Conservation (phyloP, 2,113 vertebrate species). For the Cinclus cinclus region DNA sequence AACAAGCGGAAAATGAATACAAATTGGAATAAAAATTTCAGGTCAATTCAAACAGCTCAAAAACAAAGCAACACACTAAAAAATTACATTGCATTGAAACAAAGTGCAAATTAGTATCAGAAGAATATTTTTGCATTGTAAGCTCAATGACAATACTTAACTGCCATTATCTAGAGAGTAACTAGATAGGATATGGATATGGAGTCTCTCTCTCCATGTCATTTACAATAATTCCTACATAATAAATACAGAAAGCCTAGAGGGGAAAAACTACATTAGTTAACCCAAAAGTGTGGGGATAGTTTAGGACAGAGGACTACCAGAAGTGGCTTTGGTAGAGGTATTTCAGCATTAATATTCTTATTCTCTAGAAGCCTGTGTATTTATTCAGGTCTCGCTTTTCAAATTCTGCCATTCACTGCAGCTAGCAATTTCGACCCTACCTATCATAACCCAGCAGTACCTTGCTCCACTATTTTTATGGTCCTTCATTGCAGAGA, state of each 20-base stretch:
- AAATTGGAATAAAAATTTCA: not conserved
- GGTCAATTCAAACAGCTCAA: not conserved
- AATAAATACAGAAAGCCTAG: not conserved
- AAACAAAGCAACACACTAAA: not conserved
- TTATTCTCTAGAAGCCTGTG: not conserved
- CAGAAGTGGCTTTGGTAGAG: not conserved
- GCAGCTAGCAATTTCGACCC: not conserved
- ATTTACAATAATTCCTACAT: not conserved
- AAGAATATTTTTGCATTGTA: not conserved
- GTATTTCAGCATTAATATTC: not conserved
- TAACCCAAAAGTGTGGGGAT: not conserved
- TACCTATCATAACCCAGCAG: not conserved
- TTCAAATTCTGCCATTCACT: not conserved
- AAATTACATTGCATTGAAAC: not conserved
- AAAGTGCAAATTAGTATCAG: not conserved
- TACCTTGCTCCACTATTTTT: not conserved
- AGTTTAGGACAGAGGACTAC: not conserved
- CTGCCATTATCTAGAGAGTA: not conserved
- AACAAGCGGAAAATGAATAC: not conserved
- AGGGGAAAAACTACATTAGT: not conserved
- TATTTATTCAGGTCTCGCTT: not conserved
- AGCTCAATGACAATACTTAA: not conserved
- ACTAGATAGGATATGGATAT: not conserved
- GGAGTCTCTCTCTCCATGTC: not conserved
- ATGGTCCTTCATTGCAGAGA: not conserved